Evolutionary conservation across 2,797 vertebrate species (phyloP).

Genomic region (Falco naumanni): DNA sequence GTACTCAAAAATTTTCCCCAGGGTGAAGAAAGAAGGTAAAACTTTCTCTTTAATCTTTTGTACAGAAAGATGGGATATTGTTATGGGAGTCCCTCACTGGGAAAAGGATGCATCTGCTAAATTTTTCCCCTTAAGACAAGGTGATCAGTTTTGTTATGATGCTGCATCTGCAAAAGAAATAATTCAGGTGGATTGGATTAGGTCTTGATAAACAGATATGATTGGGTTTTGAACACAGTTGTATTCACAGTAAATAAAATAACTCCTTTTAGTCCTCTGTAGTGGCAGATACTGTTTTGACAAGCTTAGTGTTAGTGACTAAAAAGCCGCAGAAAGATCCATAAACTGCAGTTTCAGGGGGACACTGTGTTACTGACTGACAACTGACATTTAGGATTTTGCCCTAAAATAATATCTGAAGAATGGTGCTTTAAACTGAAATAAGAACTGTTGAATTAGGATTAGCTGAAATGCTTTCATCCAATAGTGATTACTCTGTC

Average conservation of each 20-base stretch:
- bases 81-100: neutral
- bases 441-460: neutral
- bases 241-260: neutral
- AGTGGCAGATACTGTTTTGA: neutral
- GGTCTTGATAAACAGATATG: neutral
- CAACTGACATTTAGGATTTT: neutral
- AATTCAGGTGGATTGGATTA: neutral
- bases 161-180: neutral
- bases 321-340: neutral
- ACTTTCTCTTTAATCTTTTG: neutral
- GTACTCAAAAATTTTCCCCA: neutral
- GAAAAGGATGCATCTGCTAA: neutral
- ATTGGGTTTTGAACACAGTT: neutral
- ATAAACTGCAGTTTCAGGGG: neutral
- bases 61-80: neutral
- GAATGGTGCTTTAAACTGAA: neutral
- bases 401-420: neutral
- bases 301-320: neutral
- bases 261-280: neutral
- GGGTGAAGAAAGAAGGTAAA: neutral
- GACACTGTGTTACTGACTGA: neutral
- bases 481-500: neutral
- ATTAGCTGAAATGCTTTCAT: slow-evolving; percentile 14
- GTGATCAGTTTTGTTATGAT: neutral
- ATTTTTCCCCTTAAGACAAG: neutral